Base-by-base conservation (phyloP, 1,140 invertebrate species). In the Aphelenchoides besseyi region DNA sequence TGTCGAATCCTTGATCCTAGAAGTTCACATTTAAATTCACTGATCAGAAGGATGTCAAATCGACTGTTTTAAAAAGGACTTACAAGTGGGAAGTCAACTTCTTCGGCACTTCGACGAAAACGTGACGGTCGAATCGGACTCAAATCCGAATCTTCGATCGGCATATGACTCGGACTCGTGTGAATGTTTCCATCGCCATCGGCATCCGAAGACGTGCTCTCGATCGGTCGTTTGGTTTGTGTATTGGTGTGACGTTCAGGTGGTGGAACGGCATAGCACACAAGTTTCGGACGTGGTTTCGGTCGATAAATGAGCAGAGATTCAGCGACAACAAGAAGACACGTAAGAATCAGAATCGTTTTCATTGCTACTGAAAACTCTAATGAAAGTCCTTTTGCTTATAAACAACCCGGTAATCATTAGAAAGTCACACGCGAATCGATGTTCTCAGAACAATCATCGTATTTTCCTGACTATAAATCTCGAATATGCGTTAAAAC, bases 201-300 rank as follows among this genome's bases (percentile, higher is more conserved):
- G 12, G 23, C 41, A 23, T 59, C 18, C 55, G 55, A 59, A 28
- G 18, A 33, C 55, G 5, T 23, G 55, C 55, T 18, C 5, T 59
- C 55, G 5, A 59, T 59, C 55, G 5, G 55, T 33, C 18, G 18
- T 23, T 59, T 5, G 26, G 5, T 59, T 33, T 23, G 5, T 12
- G 5, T 5, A 8, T 59, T 33, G 55, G 5, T 59, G 5, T 5
- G 5, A n/a, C n/a, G 26, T 8, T 18, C 55, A 33, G 5, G 5
- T 5, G 55, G 18, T 23, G 55, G 55, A 12, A 59, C 55, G 55
- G 55, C 55, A 23, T 59, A 59, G 55, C 55, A 59, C 5, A 59
- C 55, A 5, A 59, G 18, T 33, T 59, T 59, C 5, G 55, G 55
- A 8, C 32, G 5, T 5, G 5, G 55, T 33, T 59, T 59, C 23